Percentiles rank a stretch among this genome's conserved stretches.
phyloP scores from a whole-genome alignment of 53 echinoderm and acorn worm species.

The Paracentrotus lividus region DNA sequence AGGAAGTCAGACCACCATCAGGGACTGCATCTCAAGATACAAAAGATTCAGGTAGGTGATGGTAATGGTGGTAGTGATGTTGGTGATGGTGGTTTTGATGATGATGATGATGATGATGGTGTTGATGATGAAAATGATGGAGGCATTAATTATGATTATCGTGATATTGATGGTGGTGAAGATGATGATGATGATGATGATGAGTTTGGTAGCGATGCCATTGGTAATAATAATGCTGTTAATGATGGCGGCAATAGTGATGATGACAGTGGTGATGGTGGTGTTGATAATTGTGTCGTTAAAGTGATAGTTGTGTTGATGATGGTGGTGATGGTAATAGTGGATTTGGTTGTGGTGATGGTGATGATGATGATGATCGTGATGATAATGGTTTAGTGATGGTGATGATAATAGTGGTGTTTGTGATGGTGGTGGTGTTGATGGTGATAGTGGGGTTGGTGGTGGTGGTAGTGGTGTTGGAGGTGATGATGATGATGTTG shows the following conservation, averaged over 20 bases:
- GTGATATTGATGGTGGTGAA: neutral
- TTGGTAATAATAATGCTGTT: neutral
- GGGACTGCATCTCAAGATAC: slow-evolving; percentile 91
- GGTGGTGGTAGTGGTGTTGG: slow-evolving; percentile 29
- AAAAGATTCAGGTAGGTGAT: slow-evolving; percentile 91
- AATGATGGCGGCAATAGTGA: neutral
- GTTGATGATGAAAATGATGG: neutral
- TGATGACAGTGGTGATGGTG: slow-evolving; percentile 26
- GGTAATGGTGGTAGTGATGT: neutral
- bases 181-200: slow-evolving; percentile 24
- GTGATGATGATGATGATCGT: slow-evolving; percentile 10
- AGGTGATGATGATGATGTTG: slow-evolving; percentile 8
- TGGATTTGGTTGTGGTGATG: neutral
- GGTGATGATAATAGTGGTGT: neutral
- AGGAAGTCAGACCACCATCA: slow-evolving; percentile 93
- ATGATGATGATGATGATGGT: slow-evolving; percentile 23
- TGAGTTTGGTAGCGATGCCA: neutral
- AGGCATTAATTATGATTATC: neutral
- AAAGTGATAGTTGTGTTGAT: neutral
- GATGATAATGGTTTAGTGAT: neutral
- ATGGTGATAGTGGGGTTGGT: slow-evolving; percentile 15
- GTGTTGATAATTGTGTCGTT: neutral
- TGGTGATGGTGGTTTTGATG: neutral
- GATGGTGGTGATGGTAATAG: slow-evolving; percentile 20
- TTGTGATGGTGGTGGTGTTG: neutral